Conservation (phyloP, 92 coral and sea anemone species). For the Palythoa grandis region DNA sequence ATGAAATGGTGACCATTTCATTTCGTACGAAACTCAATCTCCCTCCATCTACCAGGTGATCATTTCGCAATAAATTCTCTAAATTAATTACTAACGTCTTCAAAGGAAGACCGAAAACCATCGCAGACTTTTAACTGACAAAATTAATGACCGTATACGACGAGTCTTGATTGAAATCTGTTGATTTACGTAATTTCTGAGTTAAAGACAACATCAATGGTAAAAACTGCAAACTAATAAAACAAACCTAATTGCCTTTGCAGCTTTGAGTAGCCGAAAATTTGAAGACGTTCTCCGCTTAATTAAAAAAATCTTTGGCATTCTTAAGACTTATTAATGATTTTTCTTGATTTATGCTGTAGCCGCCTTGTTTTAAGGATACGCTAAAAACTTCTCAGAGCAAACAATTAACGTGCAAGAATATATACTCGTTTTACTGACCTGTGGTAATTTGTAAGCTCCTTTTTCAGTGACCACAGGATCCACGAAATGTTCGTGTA, state of each 20-base stretch:
- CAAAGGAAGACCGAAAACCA: background rate
- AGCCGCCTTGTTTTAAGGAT: no score
- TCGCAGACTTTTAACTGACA: background rate
- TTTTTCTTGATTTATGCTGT: no score
- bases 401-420: background rate
- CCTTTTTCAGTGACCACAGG: conserved; percentile 79
- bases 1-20: background rate
- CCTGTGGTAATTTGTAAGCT: conserved; percentile 83
- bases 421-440: background rate
- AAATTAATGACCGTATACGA: background rate
- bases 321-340: no score
- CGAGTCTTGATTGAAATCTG: background rate
- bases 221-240: background rate
- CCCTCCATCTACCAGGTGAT: background rate
- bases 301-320: no score
- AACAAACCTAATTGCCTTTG: no score
- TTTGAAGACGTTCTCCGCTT: no score
- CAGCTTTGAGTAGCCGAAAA: no score
- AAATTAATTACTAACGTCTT: background rate
- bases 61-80: background rate
- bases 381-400: background rate
- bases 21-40: background rate
- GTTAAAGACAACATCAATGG: background rate
- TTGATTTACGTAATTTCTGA: background rate
- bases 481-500: conserved; percentile 93